phyloP scores from a whole-genome alignment of 2,888 invertebrate species.

The Standfussiana lucernea region DNA sequence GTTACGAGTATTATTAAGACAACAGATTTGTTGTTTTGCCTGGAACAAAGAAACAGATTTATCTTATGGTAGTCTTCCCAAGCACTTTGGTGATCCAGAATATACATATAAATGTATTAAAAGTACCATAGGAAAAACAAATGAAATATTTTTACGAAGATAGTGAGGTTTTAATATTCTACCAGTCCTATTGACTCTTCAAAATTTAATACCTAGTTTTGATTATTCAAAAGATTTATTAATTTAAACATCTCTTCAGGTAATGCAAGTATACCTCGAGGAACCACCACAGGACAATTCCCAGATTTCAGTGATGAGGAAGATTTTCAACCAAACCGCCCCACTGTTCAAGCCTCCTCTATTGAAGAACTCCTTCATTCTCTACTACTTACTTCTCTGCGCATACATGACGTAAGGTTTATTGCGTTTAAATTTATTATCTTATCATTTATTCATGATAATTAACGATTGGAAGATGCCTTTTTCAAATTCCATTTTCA shows the following conservation, averaged over 20 bases:
- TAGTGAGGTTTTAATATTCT: background rate
- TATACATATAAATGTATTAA: too few relatives aligned
- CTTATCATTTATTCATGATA: background rate
- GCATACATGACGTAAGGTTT: conserved; percentile 85
- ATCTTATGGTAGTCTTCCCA: background rate
- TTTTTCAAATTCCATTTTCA: too few relatives aligned
- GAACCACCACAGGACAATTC: conserved; percentile 65
- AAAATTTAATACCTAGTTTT: background rate
- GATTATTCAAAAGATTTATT: background rate
- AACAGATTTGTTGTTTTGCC: background rate
- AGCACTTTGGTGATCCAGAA: background rate
- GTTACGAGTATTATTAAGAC: background rate
- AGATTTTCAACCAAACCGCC: conserved; percentile 84
- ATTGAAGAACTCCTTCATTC: conserved; percentile 79
- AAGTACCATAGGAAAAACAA: background rate
- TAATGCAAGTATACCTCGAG: conserved; percentile 75
- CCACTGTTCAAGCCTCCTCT: conserved; percentile 82
- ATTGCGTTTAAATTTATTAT: background rate
- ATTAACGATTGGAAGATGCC: background rate
- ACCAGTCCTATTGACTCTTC: background rate
- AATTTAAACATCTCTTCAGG: conserved; percentile 66
- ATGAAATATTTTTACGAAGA: background rate
- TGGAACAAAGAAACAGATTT: background rate
- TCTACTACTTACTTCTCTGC: conserved; percentile 82
- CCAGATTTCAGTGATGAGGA: conserved; percentile 71